These are phyloP conservation scores for Penaeus japonicus DNA, from an alignment of 1,140 invertebrate genomes.

Conservation along the genomic window DNA sequence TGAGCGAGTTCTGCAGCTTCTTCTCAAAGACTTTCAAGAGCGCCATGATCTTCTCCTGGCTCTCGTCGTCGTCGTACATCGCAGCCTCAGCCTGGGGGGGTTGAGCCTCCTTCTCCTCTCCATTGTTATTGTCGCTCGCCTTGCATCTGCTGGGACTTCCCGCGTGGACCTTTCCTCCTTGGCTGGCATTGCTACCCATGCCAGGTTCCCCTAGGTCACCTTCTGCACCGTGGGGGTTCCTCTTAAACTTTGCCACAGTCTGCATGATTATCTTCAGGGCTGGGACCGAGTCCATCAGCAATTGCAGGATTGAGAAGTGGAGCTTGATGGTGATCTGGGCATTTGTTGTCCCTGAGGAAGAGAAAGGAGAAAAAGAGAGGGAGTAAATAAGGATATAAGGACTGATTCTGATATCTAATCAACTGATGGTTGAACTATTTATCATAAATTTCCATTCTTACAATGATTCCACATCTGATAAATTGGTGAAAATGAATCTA, in stretches of 20 bases:
- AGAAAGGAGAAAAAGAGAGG: not conserved
- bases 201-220: not conserved
- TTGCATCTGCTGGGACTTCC: not conserved
- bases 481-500: no score
- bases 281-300: conserved; percentile 25
- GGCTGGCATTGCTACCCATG: not conserved
- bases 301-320: conserved; percentile 27
- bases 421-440: no score
- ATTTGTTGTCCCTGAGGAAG: conserved; percentile 9
- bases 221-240: not conserved
- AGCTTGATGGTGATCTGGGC: not conserved
- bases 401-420: no score
- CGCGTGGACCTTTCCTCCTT: not conserved
- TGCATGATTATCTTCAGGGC: conserved; percentile 22
- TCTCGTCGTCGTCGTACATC: conserved; percentile 24
- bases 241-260: not conserved
- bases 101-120: not conserved
- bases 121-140: not conserved
- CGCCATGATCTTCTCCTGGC: conserved; percentile 6
- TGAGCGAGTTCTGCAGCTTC: conserved; percentile 36
- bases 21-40: conserved; percentile 43
- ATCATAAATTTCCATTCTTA: no score
- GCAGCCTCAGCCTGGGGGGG: not conserved
- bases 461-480: no score
- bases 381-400: not conserved